phyloP scores from a whole-genome alignment of 2,797 vertebrate species.

The Smutsia gigantea region DNA sequence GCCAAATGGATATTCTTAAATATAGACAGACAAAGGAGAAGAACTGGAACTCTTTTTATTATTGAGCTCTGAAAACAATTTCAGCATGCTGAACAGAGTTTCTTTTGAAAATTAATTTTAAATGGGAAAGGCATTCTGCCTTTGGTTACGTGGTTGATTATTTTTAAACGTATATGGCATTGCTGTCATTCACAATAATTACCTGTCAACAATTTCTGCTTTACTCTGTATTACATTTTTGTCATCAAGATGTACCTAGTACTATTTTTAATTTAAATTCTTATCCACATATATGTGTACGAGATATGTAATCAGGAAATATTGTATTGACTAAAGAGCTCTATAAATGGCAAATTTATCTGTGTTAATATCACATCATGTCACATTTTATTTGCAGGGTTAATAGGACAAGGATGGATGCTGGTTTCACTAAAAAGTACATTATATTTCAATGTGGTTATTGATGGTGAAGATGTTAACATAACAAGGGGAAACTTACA shows the following conservation, averaged over 20 bases:
- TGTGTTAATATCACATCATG: conserved; percentile 82
- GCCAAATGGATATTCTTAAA: conserved; percentile 59
- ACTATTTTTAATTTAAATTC: conserved; percentile 55
- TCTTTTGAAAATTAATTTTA: conserved; percentile 74
- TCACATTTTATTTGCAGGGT: conserved; percentile 82
- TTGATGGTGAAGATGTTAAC: conserved; percentile 82
- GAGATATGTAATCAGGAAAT: background rate
- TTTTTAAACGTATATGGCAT: conserved; percentile 63
- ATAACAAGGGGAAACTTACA: conserved; percentile 75
- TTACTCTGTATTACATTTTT: conserved; percentile 20
- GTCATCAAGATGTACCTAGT: conserved; percentile 41
- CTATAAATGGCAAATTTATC: conserved; percentile 75
- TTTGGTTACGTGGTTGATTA: conserved; percentile 66
- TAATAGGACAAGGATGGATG: conserved; percentile 83
- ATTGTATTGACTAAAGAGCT: conserved; percentile 41
- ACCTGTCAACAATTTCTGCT: conserved; percentile 55
- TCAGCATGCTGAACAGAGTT: conserved; percentile 51
- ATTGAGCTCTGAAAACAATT: conserved; percentile 61
- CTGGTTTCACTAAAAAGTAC: conserved; percentile 61
- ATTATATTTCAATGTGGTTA: conserved; percentile 75
- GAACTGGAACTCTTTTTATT: conserved; percentile 48
- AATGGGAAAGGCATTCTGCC: conserved; percentile 39
- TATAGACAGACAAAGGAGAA: conserved; percentile 32
- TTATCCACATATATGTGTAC: background rate
- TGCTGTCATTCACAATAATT: conserved; percentile 70